Base-by-base conservation (phyloP, 2,113 vertebrate species). In the Buteo buteo region DNA sequence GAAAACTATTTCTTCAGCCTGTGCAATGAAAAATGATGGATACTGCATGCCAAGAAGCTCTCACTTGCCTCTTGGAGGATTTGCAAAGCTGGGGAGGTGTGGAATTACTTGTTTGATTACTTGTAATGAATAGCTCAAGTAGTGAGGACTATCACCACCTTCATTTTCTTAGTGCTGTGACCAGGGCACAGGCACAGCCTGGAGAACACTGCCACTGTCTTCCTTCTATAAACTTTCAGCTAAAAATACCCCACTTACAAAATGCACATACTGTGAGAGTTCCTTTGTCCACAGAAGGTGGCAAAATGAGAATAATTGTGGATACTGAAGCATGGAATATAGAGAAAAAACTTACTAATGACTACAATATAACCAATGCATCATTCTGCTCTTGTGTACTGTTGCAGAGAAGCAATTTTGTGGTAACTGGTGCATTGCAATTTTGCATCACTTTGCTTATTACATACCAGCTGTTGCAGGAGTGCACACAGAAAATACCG, bases 351-450 rank as follows among this genome's bases (percentile, higher is more conserved):
- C 14, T 28, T n/a, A 17, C 8, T 71, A 2, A 47, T 17, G 36
- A 3, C 24, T 38, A 3, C 6, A 16, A 0, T 5, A 19, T 3
- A 8, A 13, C 19, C 40, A 29, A 2, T 1, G 3, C 9, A 19
- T 36, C 11, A 1, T 10, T 26, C 21, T 17, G 16, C 6, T 6
- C 47, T 11, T 3, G 3, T 1, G 1, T 31, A 5, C 2, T 20
- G 10, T 6, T 54, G 52, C n/a, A 34, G 36, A 42, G 44, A 24
- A 42, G 71, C 16, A 36, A 61, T 8, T 58, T 5, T 28, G 49
- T 54, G 44, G 17, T 8, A 32, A 18, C 11, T 21, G 73, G 10
- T 10, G 17, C 12, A 1, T 10, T 58, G 70, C 15, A 15, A 17
- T 67, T 57, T 64, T 36, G 52, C 42, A 13, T 14, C 25, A 2